A percentile compares a stretch with the other conserved stretches of the same genome.
These are phyloP conservation scores for Osedax fenrisi DNA, from an alignment of 2,888 invertebrate genomes.

Conservation along the genomic window DNA sequence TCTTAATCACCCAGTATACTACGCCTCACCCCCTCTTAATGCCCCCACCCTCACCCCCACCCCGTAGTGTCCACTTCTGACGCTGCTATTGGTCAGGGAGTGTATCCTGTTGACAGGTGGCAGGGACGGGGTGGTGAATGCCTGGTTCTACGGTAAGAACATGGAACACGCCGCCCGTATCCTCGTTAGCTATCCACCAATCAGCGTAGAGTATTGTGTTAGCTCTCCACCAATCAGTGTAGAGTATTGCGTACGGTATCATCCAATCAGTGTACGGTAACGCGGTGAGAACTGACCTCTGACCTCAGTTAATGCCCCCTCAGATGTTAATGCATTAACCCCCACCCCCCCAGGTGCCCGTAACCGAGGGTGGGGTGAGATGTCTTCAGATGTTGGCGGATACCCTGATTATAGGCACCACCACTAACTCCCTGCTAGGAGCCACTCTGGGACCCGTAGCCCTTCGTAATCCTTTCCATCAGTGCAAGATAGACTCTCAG, in stretches of 20 bases:
- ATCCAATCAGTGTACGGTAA: too few relatives aligned
- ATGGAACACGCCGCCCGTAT: slow-evolving; percentile 38
- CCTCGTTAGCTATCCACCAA: too few relatives aligned
- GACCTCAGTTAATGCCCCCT: too few relatives aligned
- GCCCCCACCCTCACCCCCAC: too few relatives aligned
- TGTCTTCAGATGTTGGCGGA: slow-evolving; percentile 38
- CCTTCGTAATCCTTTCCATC: slow-evolving; percentile 37
- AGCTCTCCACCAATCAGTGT: too few relatives aligned
- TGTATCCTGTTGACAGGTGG: slow-evolving; percentile 42
- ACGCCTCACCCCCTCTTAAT: too few relatives aligned
- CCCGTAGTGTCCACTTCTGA: slow-evolving; percentile 44
- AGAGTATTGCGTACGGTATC: too few relatives aligned
- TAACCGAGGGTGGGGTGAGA: slow-evolving; percentile 43
- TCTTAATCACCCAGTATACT: too few relatives aligned
- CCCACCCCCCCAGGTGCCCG: slow-evolving; percentile 38
- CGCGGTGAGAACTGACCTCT: too few relatives aligned
- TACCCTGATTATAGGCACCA: slow-evolving; percentile 42
- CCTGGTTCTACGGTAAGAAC: slow-evolving; percentile 43
- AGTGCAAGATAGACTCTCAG: slow-evolving; percentile 36
- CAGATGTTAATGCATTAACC: too few relatives aligned
- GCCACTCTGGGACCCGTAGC: slow-evolving; percentile 35
- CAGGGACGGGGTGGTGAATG: slow-evolving; percentile 40
- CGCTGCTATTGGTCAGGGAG: slow-evolving; percentile 37
- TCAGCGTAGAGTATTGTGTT: too few relatives aligned
- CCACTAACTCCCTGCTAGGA: slow-evolving; percentile 45